Base-by-base conservation (phyloP, 2,113 vertebrate species). In the Gambusia affinis region DNA sequence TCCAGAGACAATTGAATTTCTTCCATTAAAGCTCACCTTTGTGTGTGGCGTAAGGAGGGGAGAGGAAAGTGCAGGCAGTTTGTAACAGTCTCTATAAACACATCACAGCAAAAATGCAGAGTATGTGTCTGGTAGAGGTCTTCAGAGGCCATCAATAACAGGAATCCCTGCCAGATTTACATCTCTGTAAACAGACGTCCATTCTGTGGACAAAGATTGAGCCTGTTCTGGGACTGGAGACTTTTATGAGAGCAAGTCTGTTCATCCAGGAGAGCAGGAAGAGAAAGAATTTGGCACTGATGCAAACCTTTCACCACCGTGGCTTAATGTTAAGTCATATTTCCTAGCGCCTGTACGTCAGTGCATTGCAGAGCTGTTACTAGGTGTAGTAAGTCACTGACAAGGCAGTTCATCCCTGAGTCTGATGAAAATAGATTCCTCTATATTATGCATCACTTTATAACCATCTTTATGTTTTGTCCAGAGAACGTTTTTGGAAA, bases 1-100 rank as follows among this genome's bases (percentile, higher is more conserved):
- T 68, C 70, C 19, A 70, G 44, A 88, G 84, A 90, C 85, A 88
- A 90, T 86, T 84, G 60, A 89, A 83, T 87, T 84, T 84, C 77
- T 80, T 83, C 84, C 85, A 77, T 86, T 87, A 90, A 83, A 87
- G 84, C 79, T 68, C 3, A 51, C 75, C 84, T 89, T 85, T 82
- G 83, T 85, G 80, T 79, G 17, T 73, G 74, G 72, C 71, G 8
- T 3, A 29, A 67, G 69, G 42, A 70, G 60, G 68, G 63, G 22
- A 44, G 24, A 8, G 51, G 24, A 64, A 75, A 84, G 88, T 14
- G 10, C 66, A 15, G 72, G 66, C 51, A 64, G 81, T 89, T 90
- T 84, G 87, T 39, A 82, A 81, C 24, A 62, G 63, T 68, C 82
- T 80, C 51, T 84, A 82, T 91, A 92, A 92, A 93, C 90, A 93